These are phyloP conservation scores for Euwallacea fornicatus DNA, from an alignment of 1,140 invertebrate genomes.

Conservation along the genomic window DNA sequence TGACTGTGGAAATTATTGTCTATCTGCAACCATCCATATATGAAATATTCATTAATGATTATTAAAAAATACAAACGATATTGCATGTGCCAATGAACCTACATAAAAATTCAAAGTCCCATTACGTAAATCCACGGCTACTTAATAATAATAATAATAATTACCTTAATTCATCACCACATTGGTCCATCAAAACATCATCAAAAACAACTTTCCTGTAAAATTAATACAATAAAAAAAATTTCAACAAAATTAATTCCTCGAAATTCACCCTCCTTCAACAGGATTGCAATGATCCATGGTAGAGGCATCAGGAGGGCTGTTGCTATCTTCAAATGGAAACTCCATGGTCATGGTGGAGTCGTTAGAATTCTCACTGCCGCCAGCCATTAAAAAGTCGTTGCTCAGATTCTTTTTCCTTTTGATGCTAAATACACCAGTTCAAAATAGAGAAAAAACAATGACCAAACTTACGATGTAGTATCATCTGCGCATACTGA, in stretches of 20 bases:
- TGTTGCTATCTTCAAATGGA: constrained; percentile 1
- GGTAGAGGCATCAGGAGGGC: not conserved
- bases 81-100: too few relatives aligned
- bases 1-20: too few relatives aligned
- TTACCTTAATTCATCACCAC: not conserved
- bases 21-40: too few relatives aligned
- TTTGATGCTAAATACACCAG: too few relatives aligned
- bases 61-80: too few relatives aligned
- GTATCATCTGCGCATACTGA: constrained; percentile 1
- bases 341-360: not conserved
- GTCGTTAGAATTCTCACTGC: constrained; percentile 9
- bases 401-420: too few relatives aligned
- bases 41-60: too few relatives aligned
- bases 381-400: not conserved
- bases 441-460: too few relatives aligned
- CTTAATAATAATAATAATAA: too few relatives aligned
- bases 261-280: not conserved
- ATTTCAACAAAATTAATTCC: not conserved
- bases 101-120: too few relatives aligned
- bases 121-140: too few relatives aligned
- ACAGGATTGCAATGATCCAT: not conserved
- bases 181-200: not conserved
- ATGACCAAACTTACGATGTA: not conserved
- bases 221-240: not conserved
- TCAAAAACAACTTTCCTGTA: not conserved